Evolutionary conservation across 2,797 vertebrate genomes (phyloP), one percentile per base, ranked within the genome.

Genomic region (Sphaeramia orbicularis): DNA sequence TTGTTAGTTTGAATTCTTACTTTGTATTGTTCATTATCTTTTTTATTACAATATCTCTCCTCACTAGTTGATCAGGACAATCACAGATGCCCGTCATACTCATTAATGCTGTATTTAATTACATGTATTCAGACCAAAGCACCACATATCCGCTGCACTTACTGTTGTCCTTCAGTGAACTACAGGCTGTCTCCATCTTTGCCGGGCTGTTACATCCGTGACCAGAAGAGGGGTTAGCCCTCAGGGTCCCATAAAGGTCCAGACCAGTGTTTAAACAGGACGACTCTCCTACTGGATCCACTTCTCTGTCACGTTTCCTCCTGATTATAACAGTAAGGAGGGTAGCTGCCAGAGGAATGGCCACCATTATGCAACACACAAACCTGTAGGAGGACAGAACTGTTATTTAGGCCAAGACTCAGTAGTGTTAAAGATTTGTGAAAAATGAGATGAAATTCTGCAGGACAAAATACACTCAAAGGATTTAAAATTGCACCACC

Each of bases 291-390:
- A 51, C 50, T 1, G 88, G 84, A 7, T 30, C 55, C 36, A 90
- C 75, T 27, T 75, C 74, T 71, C 68, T 90, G 49, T 43, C 86
- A 2, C 7, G 51, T 37, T 81, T 86, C 81, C 82, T 87, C 35
- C 24, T 74, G 15, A 71, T 73, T 16, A 91, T 27, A 13, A 80
- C 79, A 21, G 87, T 73, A 5, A 84, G 86, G 52, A 92, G 35
- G n/a, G 91, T 93, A 0, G 90, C 91, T 1, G 64, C 67, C 1
- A 94, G 85, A 43, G 94, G 94, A 55, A 93, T 2, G 0, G 88
- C 86, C 8, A 94, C 51, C 87, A 94, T 88, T 2, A 82, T 4
- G 18, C 85, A 88, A 57, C 93, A 94, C 51, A 94, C 85, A 87
- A 89, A 89, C 80, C 94, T 95, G 83, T 57, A 51, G 47, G 56